These are phyloP conservation scores for Ivindomyrus marchei DNA, from an alignment of 2,113 vertebrate species.

Conservation along the genomic window DNA sequence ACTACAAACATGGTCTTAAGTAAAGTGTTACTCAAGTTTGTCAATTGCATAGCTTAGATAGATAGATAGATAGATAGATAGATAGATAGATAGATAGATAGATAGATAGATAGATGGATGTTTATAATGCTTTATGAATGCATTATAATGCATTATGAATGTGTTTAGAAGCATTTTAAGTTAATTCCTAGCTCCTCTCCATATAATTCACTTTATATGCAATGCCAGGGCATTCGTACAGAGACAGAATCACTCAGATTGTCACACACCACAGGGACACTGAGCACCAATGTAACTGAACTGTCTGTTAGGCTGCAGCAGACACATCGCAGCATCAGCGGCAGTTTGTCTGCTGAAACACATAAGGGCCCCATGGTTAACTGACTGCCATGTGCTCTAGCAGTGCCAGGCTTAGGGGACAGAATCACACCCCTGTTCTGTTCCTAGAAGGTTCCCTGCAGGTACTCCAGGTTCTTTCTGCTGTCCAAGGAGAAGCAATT, in stretches of 20 bases:
- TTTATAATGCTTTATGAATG: no score
- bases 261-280: not conserved
- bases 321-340: not conserved
- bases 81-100: no score
- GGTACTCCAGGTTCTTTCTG: not conserved
- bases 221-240: not conserved
- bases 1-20: no score
- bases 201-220: not conserved
- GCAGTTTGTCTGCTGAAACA: not conserved
- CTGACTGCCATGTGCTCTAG: not conserved
- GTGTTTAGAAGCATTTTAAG: not conserved
- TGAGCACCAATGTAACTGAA: not conserved
- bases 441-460: not conserved
- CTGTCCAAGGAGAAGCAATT: not conserved
- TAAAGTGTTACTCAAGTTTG: not conserved
- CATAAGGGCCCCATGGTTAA: not conserved
- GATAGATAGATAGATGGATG: no score
- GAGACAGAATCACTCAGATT: not conserved
- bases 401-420: not conserved
- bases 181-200: not conserved
- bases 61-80: not conserved
- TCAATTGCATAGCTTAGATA: not conserved
- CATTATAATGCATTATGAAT: no score
- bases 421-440: not conserved
- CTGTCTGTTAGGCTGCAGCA: not conserved